Conservation (phyloP, 2,888 invertebrate species). For the Molorchus minor region DNA sequence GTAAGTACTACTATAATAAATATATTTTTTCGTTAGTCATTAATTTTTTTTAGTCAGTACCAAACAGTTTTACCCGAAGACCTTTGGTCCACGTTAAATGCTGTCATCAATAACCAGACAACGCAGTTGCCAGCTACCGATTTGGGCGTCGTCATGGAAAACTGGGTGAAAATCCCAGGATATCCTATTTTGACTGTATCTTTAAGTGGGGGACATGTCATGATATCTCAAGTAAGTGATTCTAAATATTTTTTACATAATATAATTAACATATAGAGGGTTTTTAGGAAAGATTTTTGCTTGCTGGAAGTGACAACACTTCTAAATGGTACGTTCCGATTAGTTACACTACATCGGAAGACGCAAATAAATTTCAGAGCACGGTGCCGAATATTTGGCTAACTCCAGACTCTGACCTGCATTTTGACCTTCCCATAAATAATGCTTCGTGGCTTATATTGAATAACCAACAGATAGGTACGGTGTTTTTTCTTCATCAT, state of each 20-base stretch:
- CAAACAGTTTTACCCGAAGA: conserved; percentile 12
- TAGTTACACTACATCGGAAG: conserved; percentile 63
- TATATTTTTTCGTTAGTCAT: not conserved
- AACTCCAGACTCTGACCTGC: conserved; percentile 37
- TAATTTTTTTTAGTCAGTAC: conserved; percentile 7
- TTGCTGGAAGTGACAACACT: conserved; percentile 22
- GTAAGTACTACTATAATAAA: conserved; percentile 6
- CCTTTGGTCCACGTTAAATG: conserved; percentile 1
- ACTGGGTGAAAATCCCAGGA: conserved; percentile 40
- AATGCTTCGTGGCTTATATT: conserved; percentile 39
- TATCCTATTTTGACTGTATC: conserved; percentile 38
- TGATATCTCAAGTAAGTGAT: conserved; percentile 41
- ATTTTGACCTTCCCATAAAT: conserved; percentile 14
- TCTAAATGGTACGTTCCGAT: conserved; percentile 65
- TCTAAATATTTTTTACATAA: not conserved
- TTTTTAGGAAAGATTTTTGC: conserved; percentile 33
- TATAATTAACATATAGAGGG: no score
- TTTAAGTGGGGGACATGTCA: conserved; percentile 24
- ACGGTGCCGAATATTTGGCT: conserved; percentile 58
- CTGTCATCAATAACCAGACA: conserved; percentile 6
- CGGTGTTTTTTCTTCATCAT: no score
- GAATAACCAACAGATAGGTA: conserved; percentile 43
- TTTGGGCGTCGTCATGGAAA: conserved; percentile 36
- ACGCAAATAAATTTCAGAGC: conserved; percentile 55
- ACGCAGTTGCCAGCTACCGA: conserved; percentile 11